Base-by-base conservation (phyloP, 2,113 vertebrate species). In the Macquaria ambigua region DNA sequence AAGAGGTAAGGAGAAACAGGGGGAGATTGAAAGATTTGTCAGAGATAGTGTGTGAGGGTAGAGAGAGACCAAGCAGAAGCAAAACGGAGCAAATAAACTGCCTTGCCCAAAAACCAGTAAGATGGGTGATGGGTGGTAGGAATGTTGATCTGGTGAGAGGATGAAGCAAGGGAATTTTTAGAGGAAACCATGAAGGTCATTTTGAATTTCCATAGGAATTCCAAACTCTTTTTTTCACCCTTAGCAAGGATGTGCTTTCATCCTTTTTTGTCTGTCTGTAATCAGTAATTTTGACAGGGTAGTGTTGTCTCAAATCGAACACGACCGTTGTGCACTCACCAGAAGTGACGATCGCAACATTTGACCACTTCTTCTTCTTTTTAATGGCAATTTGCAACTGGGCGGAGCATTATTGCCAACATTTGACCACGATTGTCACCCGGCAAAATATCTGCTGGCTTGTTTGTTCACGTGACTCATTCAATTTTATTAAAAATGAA, bases 11-110 rank as follows among this genome's bases (percentile, higher is more conserved):
- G 74, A 59, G 80, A 76, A 84, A 86, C 52, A 16, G 73, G 80
- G 66, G 68, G 73, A 87, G 83, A 92, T 77, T 75, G 77, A 88
- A 80, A 80, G 81, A 87, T 90, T 84, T 87, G 31, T 52, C 74
- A 48, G 79, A 79, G 77, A 74, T 56, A 81, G 74, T 75, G 50
- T 66, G 67, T 71, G 64, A 77, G 15, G 71, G 37, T 31, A 71
- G 64, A 69, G 69, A 66, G 74, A 82, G 53, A 81, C 50, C 11
- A 48, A 81, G 77, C 28, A 53, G 41, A 53, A 87, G 79, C 21
- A 81, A 86, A 87, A 83, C 68, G 58, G 31, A 82, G 81, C 75
- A 90, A 92, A 90, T 87, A 86, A 85, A 77, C 62, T 77, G 50
- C 39, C 41, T 52, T 63, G 55, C 37, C 75, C 77, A 39, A 66